Percentiles rank a stretch among this genome's conserved stretches.
These are phyloP conservation scores for Cygnus atratus DNA, from an alignment of 2,113 vertebrate genomes.

Conservation along the genomic window DNA sequence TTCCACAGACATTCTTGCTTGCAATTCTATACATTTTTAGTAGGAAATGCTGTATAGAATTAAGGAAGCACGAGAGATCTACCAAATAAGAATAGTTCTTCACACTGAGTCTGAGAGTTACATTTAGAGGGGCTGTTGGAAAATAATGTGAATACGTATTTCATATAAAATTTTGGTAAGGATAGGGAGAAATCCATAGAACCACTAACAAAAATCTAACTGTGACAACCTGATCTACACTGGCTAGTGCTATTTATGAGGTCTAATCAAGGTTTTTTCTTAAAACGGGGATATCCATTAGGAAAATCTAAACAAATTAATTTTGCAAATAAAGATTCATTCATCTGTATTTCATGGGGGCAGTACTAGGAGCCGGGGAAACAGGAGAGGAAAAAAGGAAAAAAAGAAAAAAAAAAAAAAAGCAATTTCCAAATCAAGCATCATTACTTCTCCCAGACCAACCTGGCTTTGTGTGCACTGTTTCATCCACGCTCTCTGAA, in stretches of 20 bases:
- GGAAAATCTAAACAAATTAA: neutral
- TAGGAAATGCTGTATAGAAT: neutral
- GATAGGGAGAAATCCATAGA: neutral
- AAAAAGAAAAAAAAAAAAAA: neutral
- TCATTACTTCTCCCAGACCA: neutral
- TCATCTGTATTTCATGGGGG: neutral
- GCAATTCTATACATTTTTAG: neutral
- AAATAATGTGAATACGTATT: rapidly evolving
- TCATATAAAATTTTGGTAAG: too few relatives aligned
- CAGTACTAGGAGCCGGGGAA: neutral
- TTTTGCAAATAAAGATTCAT: neutral
- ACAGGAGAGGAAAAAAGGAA: neutral
- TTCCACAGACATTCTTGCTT: neutral
- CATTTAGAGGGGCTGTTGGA: neutral
- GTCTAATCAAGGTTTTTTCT: neutral
- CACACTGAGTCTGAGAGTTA: neutral
- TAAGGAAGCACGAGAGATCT: neutral
- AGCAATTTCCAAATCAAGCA: neutral
- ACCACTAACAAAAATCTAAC: neutral
- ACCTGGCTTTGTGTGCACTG: constrained; percentile 84
- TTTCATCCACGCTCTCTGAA: constrained; percentile 76
- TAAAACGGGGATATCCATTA: neutral
- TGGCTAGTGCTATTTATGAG: neutral
- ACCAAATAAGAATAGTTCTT: neutral
- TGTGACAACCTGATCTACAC: neutral